Base-by-base conservation (phyloP, 2,888 invertebrate species). In the Gymnocheta viridis region DNA sequence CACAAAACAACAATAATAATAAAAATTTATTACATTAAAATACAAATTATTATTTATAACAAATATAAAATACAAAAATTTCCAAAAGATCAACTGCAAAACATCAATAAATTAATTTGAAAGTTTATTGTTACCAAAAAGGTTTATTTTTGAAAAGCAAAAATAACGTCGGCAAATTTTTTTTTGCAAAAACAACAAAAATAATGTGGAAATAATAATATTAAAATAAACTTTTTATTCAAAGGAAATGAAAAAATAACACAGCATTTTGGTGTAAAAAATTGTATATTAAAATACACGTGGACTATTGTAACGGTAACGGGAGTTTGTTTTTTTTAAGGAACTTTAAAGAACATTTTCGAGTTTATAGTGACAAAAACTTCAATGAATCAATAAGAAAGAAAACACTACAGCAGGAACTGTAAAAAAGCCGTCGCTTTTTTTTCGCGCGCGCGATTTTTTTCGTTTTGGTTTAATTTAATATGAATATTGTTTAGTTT, bases 341-440 rank as follows among this genome's bases (percentile, higher is more conserved):
- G 67, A 77, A 76, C 66, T 56, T 70, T 22, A 35, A 19, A 22
- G 2, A 47, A 66, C 5, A 58, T 44, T 24, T 62, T 24, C 12
- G 4, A 24, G 51, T 60, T 60, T 22, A 10, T 32, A 0, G 41
- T 27, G 62, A 17, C 17, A 51, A 66, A 35, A 64, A 17, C 27
- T 27, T 27, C 41, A 44, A 29, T 44, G 44, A 27, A 41, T 7
- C 32, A 24, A 44, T 17, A 12, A 32, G 12, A 22, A 32, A 41
- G 44, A n/a, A 29, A 64, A 19, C 19, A 41, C 9, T 29, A 44
- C 27, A 41, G 17, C 12, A 54, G 32, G 44, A 54, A 76, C 54
- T 56, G 7, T 64, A 78, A 84, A 77, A 84, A 84, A 84, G 84
- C 84, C 84, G 84, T 84, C 84, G 84, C 81, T 84, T 81, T 80